Base-by-base conservation (phyloP, 2,888 invertebrate species). In the Cacoxenus indagator region DNA sequence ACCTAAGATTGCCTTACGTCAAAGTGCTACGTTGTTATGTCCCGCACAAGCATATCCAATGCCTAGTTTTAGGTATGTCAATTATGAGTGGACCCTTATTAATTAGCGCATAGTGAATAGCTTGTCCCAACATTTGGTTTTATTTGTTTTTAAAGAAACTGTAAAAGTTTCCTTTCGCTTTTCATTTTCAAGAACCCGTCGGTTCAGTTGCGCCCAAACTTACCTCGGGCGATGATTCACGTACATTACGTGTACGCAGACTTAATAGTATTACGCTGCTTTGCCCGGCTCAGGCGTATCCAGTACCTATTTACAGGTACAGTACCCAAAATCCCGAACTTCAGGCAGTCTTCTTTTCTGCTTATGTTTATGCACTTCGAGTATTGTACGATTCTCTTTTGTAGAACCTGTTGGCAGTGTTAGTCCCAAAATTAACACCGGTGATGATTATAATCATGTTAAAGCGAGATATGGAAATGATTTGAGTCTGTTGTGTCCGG, bases 21-120 rank as follows among this genome's bases (percentile, higher is more conserved):
- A 86, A 76, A 91, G 90, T 86, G 89, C 92, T 74, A 91, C 92
- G 37, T 86, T 94, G 71, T 88, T 93, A 84, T 94, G 94, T 87
- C 93, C 93, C 69, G 93, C 93, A 27, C 94, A 94, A 88, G 93
- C 92, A 19, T 94, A 91, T 87, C 92, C 92, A 51, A 90, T 91
- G 71, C 92, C 92, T 80, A 87, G 90, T 77, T 92, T 92, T 91
- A 92, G 93, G 93, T 94, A 91, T 90, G 54, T 70, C 17, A 22
- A 6, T 26, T 46, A 1, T 26, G 3, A 6, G 17, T n/a, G 54
- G 27, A 8, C 27, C n/a, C 3, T 4, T 11, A 2, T 27, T 14
- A n/a, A 1, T 55, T 19, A 24, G 2, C 9, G 5, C 8, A 9
- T 26, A 27, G 11, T 17, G 11, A 75, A 75, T 46, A 11, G 48